These are phyloP conservation scores for Triplophysa yarkandensis DNA, from an alignment of 2,797 vertebrate genomes.

Conservation along the genomic window DNA sequence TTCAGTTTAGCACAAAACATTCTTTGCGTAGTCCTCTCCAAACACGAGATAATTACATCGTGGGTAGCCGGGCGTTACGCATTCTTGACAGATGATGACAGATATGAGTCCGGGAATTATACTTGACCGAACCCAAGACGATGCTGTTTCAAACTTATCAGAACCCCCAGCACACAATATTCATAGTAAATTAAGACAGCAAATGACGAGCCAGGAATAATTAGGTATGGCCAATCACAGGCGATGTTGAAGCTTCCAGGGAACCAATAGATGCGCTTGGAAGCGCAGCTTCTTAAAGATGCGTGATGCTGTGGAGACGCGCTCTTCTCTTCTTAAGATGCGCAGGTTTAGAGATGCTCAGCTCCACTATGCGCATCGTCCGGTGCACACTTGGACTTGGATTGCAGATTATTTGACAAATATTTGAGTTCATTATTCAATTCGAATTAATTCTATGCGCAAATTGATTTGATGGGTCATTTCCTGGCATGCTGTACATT, in stretches of 20 bases:
- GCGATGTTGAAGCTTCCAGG: slow-evolving; percentile 39
- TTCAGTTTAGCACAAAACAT: slow-evolving; percentile 98
- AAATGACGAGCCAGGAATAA: slow-evolving; percentile 65
- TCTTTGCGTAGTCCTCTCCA: slow-evolving; percentile 59
- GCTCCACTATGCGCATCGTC: not conserved
- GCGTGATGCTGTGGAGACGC: slow-evolving; percentile 67
- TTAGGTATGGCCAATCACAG: slow-evolving; percentile 73
- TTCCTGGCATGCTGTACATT: slow-evolving; percentile 11
- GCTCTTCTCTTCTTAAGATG: slow-evolving; percentile 48
- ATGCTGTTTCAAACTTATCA: slow-evolving; percentile 47
- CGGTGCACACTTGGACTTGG: slow-evolving; percentile 17
- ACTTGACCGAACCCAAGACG: not conserved
- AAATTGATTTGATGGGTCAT: not conserved
- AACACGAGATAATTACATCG: slow-evolving; percentile 58
- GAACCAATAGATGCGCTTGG: slow-evolving; percentile 72
- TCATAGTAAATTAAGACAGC: slow-evolving; percentile 69
- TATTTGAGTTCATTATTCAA: slow-evolving; percentile 5
- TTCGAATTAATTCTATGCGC: not conserved
- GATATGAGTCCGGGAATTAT: slow-evolving; percentile 4
- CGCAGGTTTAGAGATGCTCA: slow-evolving; percentile 7
- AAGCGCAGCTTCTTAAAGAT: slow-evolving; percentile 63
- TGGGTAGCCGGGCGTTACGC: slow-evolving; percentile 55
- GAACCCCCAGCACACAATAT: slow-evolving; percentile 67
- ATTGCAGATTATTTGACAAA: slow-evolving; percentile 21
- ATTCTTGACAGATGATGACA: slow-evolving; percentile 32